These are phyloP conservation scores for Sylvilagus floridanus DNA, from an alignment of 2,797 vertebrate species.

Conservation along the genomic window DNA sequence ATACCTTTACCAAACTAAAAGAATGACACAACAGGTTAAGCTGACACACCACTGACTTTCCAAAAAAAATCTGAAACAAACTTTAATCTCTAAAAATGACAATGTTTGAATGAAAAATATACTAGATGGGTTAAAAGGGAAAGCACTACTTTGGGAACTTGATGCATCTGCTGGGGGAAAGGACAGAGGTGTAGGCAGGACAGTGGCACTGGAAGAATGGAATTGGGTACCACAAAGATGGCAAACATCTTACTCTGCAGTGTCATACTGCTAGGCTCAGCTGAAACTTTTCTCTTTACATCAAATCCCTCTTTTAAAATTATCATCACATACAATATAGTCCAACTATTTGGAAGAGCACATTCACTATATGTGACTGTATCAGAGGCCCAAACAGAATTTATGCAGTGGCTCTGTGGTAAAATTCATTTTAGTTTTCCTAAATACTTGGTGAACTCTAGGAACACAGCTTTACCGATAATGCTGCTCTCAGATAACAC, in stretches of 20 bases:
- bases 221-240: not conserved
- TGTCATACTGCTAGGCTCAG: not conserved
- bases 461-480: not conserved
- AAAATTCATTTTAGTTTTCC: slow-evolving; percentile 14
- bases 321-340: not conserved
- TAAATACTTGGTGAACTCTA: not conserved
- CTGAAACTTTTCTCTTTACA: not conserved
- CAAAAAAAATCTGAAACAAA: slow-evolving; percentile 34
- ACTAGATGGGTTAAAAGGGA: not conserved
- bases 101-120: not conserved
- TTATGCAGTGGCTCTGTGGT: not conserved
- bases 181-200: not conserved
- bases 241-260: not conserved
- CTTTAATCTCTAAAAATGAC: not conserved
- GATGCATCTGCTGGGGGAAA: not conserved
- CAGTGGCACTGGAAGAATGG: not conserved
- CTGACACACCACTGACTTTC: not conserved
- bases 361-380: not conserved
- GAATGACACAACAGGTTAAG: not conserved
- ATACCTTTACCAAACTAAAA: not conserved
- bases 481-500: not conserved
- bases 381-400: not conserved
- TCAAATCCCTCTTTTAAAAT: slow-evolving; percentile 1
- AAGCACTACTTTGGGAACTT: not conserved
- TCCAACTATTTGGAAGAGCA: not conserved